Evolutionary conservation across 2,113 vertebrate species (phyloP).

Genomic region (Gavialis gangeticus): DNA sequence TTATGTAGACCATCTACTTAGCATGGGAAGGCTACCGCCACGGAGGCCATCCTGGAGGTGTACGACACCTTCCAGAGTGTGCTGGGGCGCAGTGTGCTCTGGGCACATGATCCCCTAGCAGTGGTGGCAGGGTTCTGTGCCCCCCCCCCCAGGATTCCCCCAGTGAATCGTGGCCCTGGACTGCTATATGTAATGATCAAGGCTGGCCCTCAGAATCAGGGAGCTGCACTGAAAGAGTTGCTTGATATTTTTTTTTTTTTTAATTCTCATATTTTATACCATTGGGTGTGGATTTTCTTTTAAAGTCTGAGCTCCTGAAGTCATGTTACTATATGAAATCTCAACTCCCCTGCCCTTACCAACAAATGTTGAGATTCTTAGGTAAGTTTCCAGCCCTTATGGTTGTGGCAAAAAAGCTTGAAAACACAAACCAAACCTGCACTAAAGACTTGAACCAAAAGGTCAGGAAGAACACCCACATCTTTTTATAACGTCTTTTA

Average conservation of each 20-base stretch:
- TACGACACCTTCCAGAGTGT: too few species aligned
- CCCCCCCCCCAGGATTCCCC: too few species aligned
- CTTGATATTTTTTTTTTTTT: neutral
- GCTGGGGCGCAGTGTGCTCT: too few species aligned
- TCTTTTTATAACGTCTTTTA: neutral
- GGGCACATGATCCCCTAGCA: rapidly evolving
- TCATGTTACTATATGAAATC: neutral
- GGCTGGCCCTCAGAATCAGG: rapidly evolving
- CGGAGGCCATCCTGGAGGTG: too few species aligned
- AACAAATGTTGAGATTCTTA: neutral
- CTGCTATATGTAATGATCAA: neutral
- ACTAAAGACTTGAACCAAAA: neutral
- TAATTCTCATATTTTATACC: neutral
- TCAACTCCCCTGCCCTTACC: neutral
- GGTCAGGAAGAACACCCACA: neutral
- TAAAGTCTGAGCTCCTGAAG: neutral
- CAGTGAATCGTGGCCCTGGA: too few species aligned
- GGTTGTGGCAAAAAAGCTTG: neutral
- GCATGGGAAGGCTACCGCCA: too few species aligned
- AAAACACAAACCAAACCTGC: neutral
- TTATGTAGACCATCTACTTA: too few species aligned
- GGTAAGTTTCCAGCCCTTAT: neutral
- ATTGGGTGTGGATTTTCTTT: neutral
- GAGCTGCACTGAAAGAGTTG: neutral
- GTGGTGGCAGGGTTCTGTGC: neutral